These are phyloP conservation scores for Dendronephthya gigantea DNA, from an alignment of 64 coral and sea anemone genomes.

Conservation along the genomic window DNA sequence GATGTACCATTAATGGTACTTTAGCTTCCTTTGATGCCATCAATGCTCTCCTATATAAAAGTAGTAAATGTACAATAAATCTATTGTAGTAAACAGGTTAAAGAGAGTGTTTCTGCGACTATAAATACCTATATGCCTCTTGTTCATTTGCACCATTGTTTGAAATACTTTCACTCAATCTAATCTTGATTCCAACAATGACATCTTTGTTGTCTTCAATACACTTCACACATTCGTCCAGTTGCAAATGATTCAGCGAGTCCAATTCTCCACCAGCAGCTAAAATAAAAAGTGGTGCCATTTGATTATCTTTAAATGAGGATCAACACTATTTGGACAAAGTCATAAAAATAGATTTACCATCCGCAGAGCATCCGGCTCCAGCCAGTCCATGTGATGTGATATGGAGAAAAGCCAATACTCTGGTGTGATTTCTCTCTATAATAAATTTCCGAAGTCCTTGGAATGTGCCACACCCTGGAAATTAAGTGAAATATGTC, in stretches of 20 bases:
- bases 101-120: neutral
- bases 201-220: conserved; percentile 58
- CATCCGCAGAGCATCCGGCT: conserved; percentile 55
- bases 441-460: conserved; percentile 65
- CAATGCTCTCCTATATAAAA: conserved; percentile 59
- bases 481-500: neutral
- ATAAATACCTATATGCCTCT: conserved; percentile 55
- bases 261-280: conserved; percentile 67
- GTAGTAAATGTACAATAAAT: neutral
- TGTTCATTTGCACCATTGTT: conserved; percentile 74
- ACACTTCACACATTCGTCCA: conserved; percentile 52
- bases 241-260: conserved; percentile 69
- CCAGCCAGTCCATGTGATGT: conserved; percentile 70
- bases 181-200: conserved; percentile 54
- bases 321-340: no score
- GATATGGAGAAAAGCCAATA: conserved; percentile 66
- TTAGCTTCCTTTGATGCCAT: conserved; percentile 31
- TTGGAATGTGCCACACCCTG: conserved; percentile 61
- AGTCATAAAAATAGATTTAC: neutral
- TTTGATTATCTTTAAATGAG: neutral
- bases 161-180: conserved; percentile 43
- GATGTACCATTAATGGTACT: conserved; percentile 78
- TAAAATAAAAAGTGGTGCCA: neutral
- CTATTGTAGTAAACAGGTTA: neutral
- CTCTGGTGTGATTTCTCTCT: conserved; percentile 52